phyloP scores from a whole-genome alignment of 2,113 vertebrate species.

The Danionella cerebrum region DNA sequence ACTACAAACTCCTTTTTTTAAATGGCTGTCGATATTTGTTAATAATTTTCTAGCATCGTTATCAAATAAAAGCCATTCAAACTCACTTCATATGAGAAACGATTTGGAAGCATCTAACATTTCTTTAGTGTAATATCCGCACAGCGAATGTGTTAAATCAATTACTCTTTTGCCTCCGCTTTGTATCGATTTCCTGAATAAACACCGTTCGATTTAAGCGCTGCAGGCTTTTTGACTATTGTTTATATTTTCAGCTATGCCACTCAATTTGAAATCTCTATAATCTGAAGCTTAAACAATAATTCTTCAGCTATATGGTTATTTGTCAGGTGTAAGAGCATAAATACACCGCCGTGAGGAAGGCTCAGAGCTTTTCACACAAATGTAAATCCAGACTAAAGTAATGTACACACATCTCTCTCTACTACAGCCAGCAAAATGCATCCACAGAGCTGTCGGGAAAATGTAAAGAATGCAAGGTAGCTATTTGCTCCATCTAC shows the following conservation, averaged over 20 bases:
- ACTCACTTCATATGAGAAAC: not conserved
- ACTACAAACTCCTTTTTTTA: too few species aligned
- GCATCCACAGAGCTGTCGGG: not conserved
- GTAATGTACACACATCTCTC: slow-evolving; percentile 12
- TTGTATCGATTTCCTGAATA: slow-evolving; percentile 13
- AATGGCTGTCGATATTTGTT: too few species aligned
- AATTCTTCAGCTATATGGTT: not conserved
- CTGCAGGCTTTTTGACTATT: slow-evolving; percentile 11
- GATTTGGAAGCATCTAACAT: not conserved
- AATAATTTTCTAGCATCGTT: too few species aligned
- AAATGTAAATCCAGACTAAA: not conserved
- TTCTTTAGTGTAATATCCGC: not conserved
- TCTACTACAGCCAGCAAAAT: not conserved
- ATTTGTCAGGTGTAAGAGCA: slow-evolving; percentile 10
- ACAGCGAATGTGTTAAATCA: slow-evolving; percentile 7
- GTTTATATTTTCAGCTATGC: not conserved
- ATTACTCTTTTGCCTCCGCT: not conserved
- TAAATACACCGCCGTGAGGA: not conserved
- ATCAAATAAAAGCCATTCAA: too few species aligned
- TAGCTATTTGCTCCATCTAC: not conserved
- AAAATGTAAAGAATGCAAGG: not conserved
- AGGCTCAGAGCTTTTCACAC: not conserved
- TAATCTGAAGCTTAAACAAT: slow-evolving; percentile 24
- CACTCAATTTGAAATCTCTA: slow-evolving; percentile 15
- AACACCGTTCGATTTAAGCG: not conserved